Evolutionary conservation across 2,113 vertebrate genomes (phyloP).

Genomic region (Xenus cinereus): DNA sequence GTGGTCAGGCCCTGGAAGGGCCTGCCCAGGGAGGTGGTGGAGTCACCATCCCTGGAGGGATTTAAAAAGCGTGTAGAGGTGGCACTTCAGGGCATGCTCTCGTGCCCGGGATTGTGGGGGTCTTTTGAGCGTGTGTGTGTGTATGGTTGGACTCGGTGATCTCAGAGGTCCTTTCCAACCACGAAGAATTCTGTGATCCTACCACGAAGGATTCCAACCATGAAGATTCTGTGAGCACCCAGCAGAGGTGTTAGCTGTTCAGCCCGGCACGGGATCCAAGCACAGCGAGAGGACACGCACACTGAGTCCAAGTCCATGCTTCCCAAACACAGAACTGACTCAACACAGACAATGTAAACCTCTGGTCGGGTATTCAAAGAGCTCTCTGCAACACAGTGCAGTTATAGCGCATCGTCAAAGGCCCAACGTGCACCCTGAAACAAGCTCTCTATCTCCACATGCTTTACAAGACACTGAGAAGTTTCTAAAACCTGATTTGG

Average conservation of each 20-base stretch:
- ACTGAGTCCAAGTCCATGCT: background rate
- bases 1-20: too few relatives aligned
- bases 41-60: too few relatives aligned
- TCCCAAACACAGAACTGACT: background rate
- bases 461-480: background rate
- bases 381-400: background rate
- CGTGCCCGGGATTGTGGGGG: too few relatives aligned
- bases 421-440: background rate
- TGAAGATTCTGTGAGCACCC: background rate
- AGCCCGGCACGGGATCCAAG: background rate
- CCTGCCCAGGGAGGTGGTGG: too few relatives aligned
- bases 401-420: background rate
- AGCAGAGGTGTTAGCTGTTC: background rate
- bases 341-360: background rate
- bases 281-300: fast-evolving
- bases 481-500: background rate
- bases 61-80: too few relatives aligned
- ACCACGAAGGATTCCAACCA: too few relatives aligned
- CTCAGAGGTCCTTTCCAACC: too few relatives aligned
- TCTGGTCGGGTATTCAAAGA: background rate
- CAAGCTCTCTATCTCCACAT: background rate
- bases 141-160: too few relatives aligned
- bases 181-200: too few relatives aligned
- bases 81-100: too few relatives aligned
- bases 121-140: too few relatives aligned